Evolutionary conservation across 2,113 vertebrate genomes (phyloP).

Genomic region (Dicerorhinus sumatrensis): DNA sequence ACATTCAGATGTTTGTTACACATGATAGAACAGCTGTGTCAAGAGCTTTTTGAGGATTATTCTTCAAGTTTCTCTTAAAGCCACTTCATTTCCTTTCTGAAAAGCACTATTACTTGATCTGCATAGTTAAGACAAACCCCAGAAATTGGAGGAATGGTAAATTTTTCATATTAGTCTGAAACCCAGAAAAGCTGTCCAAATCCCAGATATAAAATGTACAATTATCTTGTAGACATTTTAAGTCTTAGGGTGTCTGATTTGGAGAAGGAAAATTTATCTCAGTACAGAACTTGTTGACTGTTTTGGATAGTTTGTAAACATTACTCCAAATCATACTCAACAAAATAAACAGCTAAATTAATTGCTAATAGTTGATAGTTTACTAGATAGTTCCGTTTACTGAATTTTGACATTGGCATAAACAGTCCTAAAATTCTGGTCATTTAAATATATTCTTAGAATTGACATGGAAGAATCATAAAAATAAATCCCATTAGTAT

Average conservation of each 20-base stretch:
- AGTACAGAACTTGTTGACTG: neutral
- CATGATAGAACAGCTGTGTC: constrained; percentile 68
- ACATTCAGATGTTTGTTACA: constrained; percentile 59
- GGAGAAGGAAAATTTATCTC: neutral
- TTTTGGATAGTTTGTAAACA: constrained; percentile 34
- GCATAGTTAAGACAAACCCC: constrained; percentile 66
- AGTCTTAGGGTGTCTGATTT: neutral
- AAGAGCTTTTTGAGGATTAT: constrained; percentile 65
- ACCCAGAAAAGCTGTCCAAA: constrained; percentile 55
- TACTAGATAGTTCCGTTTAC: neutral
- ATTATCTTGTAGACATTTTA: constrained; percentile 29
- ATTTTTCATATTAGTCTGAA: constrained; percentile 54
- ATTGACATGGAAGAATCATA: neutral
- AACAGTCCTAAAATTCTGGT: neutral
- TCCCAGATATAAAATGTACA: constrained; percentile 24
- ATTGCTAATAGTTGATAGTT: neutral
- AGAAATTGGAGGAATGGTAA: constrained; percentile 46
- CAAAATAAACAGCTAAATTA: constrained; percentile 33
- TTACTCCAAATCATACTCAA: neutral
- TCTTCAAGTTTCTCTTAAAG: constrained; percentile 63
- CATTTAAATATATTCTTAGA: neutral
- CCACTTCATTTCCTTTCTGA: constrained; percentile 59
- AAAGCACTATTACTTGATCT: constrained; percentile 60
- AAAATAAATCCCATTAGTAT: neutral
- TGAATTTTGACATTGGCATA: neutral